Conservation (phyloP, 2,113 vertebrate genomes). For the Chlamydotis undulata region DNA sequence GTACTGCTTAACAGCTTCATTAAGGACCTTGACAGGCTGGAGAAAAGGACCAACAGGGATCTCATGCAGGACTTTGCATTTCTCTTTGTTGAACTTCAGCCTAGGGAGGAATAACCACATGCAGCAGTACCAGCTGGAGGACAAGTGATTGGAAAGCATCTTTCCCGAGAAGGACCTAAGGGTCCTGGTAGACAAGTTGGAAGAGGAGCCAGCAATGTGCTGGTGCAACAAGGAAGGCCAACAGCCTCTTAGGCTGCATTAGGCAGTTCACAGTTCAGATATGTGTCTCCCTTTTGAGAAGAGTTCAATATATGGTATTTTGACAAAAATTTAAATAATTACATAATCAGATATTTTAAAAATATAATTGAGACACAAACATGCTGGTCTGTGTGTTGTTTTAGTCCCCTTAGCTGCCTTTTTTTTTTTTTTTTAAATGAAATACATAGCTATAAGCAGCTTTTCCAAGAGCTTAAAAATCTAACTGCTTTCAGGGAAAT, state of each 20-base stretch:
- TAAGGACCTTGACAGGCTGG: background rate
- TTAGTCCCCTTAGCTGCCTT: background rate
- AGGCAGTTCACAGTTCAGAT: background rate
- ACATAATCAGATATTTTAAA: background rate
- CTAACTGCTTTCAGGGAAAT: background rate
- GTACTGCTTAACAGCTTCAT: background rate
- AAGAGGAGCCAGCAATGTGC: background rate
- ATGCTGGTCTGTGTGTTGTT: background rate
- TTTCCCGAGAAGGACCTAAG: background rate
- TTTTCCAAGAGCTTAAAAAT: constrained; percentile 8
- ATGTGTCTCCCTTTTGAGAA: background rate
- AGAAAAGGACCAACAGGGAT: background rate
- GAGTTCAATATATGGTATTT: background rate
- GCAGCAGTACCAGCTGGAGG: background rate
- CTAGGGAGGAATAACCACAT: background rate
- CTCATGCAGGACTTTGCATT: background rate
- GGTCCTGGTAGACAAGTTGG: background rate
- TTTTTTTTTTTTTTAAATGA: background rate
- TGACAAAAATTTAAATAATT: background rate
- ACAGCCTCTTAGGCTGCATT: background rate
- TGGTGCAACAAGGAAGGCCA: background rate
- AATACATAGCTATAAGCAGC: background rate
- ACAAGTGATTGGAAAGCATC: background rate
- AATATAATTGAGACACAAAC: background rate
- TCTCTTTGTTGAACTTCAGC: background rate